Base-by-base conservation (phyloP, 2,888 invertebrate species). In the Lochmaea capreae region DNA sequence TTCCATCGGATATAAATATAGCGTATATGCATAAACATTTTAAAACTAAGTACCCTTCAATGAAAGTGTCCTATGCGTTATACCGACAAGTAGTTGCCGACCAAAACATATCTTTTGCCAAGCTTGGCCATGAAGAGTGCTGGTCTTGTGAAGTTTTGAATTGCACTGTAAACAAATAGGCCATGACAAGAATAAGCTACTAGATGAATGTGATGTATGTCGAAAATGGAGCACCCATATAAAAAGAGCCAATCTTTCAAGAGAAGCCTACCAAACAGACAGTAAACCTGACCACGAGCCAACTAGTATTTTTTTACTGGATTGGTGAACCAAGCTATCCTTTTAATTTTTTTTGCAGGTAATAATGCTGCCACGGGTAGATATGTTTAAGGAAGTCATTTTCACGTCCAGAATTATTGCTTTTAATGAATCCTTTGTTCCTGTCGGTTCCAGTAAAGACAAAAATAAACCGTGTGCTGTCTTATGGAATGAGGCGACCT, bases 61-160 rank as follows among this genome's bases (percentile, higher is more conserved):
- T 65, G 16, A 12, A 18, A 26, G 65, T 33, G n/a, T 71, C 70
- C 22, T 73, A 73, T 57, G 65, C 70, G 16, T 54, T 71, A 26
- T 71, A 73, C 39, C 22, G 73, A 39, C 39, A 58, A n/a, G 62
- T 42, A 26, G 70, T 73, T 12, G 46, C 33, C 16, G 39, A 57
- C 2, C n/a, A 63, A 14, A 67, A 73, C 49, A 73, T 73, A 33
- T 54, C 73, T 4, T 73, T 73, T 42, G 52, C 49, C 8, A 73
- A 73, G 69, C 39, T 73, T 8, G 73, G 73, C n/a, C 57, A 73
- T 42, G 73, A 73, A 33, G 73, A 73, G 26, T 68, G 73, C 26
- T 43, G 52, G 42, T 14, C 52, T n/a, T 68, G 73, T 18, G 69
- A 73, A 54, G 39, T 18, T 33, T 67, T 67, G 16, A 74, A 39